Percentiles rank a stretch among this genome's conserved stretches.
Conservation (phyloP, 2,797 vertebrate species). For the Lindbergichthys nudifrons region DNA sequence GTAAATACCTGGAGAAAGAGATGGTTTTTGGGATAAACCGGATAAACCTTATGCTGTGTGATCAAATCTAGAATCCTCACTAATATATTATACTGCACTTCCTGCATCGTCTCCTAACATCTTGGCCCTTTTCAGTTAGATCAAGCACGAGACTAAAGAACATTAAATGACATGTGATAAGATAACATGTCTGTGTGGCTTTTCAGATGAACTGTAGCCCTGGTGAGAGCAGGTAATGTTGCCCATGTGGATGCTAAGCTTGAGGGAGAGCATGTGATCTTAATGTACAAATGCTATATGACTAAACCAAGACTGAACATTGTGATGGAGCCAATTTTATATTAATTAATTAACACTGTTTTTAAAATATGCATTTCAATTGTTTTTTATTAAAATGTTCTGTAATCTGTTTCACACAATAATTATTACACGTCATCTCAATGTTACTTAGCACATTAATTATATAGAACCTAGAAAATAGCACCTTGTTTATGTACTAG, state of each 20-base stretch:
- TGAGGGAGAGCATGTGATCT: slow-evolving; percentile 16
- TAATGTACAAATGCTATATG: slow-evolving; percentile 12
- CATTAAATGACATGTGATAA: slow-evolving; percentile 15
- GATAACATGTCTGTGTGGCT: background rate
- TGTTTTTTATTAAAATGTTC: slow-evolving; percentile 26
- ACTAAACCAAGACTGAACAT: slow-evolving; percentile 21
- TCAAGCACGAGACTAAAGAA: background rate
- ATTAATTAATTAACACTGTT: slow-evolving; percentile 12
- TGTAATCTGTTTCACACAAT: slow-evolving; percentile 4
- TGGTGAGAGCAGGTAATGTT: background rate
- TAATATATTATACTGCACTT: slow-evolving; percentile 12
- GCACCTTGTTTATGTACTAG: slow-evolving; percentile 28
- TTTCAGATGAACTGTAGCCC: slow-evolving; percentile 12
- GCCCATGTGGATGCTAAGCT: slow-evolving; percentile 6
- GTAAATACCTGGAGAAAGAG: slow-evolving; percentile 21
- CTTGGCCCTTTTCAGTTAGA: slow-evolving; percentile 4
- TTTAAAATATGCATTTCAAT: background rate
- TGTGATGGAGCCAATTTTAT: slow-evolving; percentile 14
- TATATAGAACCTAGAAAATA: slow-evolving; percentile 41
- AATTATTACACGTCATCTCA: slow-evolving; percentile 25
- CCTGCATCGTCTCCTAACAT: slow-evolving; percentile 2
- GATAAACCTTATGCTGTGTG: background rate
- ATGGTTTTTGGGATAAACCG: slow-evolving; percentile 10
- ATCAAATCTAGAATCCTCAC: slow-evolving; percentile 6
- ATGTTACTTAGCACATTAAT: slow-evolving; percentile 26